Conservation (phyloP, 2,888 invertebrate species). For the Agonopterix heracliana region DNA sequence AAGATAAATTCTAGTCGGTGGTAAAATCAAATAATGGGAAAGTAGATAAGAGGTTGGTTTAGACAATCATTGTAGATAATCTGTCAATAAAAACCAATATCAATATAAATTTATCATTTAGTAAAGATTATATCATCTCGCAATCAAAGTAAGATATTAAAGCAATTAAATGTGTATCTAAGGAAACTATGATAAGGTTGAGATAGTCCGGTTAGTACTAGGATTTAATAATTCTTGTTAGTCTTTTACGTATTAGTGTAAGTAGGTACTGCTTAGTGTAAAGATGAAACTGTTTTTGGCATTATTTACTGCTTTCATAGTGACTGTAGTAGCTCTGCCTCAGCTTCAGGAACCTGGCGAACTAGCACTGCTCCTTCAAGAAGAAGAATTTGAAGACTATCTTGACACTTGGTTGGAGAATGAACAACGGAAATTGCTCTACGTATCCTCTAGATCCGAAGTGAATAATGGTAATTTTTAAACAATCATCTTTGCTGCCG, state of each 20-base stretch:
- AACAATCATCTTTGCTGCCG: background rate
- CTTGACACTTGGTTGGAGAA: conserved; percentile 54
- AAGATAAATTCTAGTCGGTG: no score
- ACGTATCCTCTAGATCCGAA: background rate
- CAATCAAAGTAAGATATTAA: background rate
- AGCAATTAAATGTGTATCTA: no score
- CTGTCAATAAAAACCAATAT: no score
- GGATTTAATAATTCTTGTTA: background rate
- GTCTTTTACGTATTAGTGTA: no score
- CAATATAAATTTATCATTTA: no score
- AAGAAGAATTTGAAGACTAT: conserved; percentile 68
- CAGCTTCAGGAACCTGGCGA: conserved; percentile 49
- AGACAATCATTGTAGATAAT: no score
- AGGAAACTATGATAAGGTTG: background rate
- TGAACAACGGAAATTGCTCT: conserved; percentile 31
- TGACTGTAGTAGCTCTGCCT: conserved; percentile 29
- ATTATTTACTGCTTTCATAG: conserved; percentile 24
- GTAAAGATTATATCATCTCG: background rate
- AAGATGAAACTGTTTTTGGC: background rate
- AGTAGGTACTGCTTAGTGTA: background rate
- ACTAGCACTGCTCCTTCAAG: conserved; percentile 47
- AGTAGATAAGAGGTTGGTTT: no score
- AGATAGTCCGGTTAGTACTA: background rate
- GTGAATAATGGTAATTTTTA: background rate
- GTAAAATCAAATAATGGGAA: no score